A percentile compares a stretch with the other conserved stretches of the same genome.
These are phyloP conservation scores for Mastacembelus armatus DNA, from an alignment of 2,797 vertebrate genomes.

Conservation along the genomic window DNA sequence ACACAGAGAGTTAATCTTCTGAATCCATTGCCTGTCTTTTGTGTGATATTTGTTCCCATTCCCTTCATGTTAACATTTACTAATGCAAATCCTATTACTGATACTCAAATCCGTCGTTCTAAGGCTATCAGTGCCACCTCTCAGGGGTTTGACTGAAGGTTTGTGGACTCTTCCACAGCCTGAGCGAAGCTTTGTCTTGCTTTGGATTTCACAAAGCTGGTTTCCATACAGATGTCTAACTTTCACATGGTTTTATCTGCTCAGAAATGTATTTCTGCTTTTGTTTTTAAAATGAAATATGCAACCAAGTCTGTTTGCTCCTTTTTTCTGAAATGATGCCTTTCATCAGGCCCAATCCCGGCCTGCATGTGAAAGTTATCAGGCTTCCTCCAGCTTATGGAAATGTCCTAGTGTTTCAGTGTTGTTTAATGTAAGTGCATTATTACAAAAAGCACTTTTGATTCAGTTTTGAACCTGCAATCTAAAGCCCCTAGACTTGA, in stretches of 20 bases:
- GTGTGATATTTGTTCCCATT: slow-evolving; percentile 69
- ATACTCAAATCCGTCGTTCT: slow-evolving; percentile 53
- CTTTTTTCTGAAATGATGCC: slow-evolving; percentile 40
- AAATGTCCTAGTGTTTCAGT: slow-evolving; percentile 76
- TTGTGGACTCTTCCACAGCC: slow-evolving; percentile 71
- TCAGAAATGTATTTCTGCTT: slow-evolving; percentile 31
- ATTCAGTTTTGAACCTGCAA: slow-evolving; percentile 79
- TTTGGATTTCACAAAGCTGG: slow-evolving; percentile 83
- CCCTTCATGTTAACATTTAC: slow-evolving; percentile 71
- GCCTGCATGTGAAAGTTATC: slow-evolving; percentile 83
- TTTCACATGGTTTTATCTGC: slow-evolving; percentile 78
- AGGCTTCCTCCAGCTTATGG: slow-evolving; percentile 78
- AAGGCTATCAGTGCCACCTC: slow-evolving; percentile 59
- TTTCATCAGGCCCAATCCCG: slow-evolving; percentile 49
- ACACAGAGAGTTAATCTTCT: slow-evolving; percentile 49
- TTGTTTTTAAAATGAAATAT: slow-evolving; percentile 29
- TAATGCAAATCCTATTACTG: slow-evolving; percentile 71
- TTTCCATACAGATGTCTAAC: slow-evolving; percentile 69
- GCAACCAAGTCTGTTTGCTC: slow-evolving; percentile 33
- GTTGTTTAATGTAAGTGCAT: slow-evolving; percentile 62
- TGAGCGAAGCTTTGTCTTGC: slow-evolving; percentile 79
- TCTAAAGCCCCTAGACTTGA: slow-evolving; percentile 78
- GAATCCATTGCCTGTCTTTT: slow-evolving; percentile 69
- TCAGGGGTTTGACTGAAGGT: slow-evolving; percentile 69
- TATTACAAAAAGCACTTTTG: slow-evolving; percentile 74